phyloP scores from a whole-genome alignment of 2,113 vertebrate genomes.

The Platichthys flesus region DNA sequence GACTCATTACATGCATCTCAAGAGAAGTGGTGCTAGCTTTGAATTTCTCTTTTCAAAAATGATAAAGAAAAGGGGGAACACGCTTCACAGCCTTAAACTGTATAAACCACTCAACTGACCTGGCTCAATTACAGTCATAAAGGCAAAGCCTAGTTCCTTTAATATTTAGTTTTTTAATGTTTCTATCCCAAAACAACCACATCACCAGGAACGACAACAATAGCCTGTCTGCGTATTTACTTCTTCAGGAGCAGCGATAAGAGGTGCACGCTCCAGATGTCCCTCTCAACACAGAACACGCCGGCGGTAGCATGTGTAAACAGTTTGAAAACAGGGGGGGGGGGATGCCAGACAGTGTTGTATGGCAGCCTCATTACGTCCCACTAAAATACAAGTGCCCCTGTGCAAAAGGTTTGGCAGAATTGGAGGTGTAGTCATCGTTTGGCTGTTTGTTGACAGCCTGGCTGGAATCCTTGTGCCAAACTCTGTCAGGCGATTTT shows the following conservation, averaged over 20 bases:
- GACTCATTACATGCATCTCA: background rate
- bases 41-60: background rate
- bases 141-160: background rate
- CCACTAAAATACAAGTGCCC: slow-evolving; percentile 56
- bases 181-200: background rate
- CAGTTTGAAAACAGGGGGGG: slow-evolving; percentile 4
- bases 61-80: background rate
- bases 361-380: slow-evolving; percentile 47
- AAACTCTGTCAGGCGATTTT: slow-evolving; percentile 57
- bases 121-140: background rate
- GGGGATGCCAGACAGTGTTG: slow-evolving; percentile 32
- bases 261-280: slow-evolving; percentile 31
- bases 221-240: background rate
- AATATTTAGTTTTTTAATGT: background rate
- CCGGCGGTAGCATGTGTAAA: slow-evolving; percentile 35
- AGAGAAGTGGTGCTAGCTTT: background rate
- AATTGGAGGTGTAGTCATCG: slow-evolving; percentile 57
- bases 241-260: background rate
- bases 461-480: slow-evolving; percentile 49
- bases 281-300: slow-evolving; percentile 3
- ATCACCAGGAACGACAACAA: background rate
- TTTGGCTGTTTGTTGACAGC: slow-evolving; percentile 49
- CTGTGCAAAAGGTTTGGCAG: slow-evolving; percentile 65
- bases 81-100: background rate
- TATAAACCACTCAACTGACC: background rate